Evolutionary conservation across 2,113 vertebrate species (phyloP), one percentile per base, ranked within the genome.

Genomic region (Eurystomus gularis): DNA sequence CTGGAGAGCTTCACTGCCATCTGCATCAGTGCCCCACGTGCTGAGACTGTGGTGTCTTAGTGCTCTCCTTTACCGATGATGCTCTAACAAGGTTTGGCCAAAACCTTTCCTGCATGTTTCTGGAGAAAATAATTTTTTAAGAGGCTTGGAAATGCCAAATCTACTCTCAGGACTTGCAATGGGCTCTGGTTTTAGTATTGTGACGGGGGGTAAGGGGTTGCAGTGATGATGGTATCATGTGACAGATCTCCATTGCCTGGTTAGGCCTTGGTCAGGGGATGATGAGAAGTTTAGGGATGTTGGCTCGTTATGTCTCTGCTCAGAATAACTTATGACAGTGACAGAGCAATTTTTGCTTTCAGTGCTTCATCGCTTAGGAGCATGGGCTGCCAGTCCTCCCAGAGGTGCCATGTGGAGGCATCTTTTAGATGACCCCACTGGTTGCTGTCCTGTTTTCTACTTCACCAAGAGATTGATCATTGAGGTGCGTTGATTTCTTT

Each of bases 131-230:
- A 73, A 79, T 35, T 44, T 42, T 76, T 37, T 93, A 49, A 78
- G 75, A 77, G 58, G 65, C 44, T 82, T 94, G 90, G 70, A 97
- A 94, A 91, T 75, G 83, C 21, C 82, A 17, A 65, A 52, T 76
- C 66, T 57, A 46, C 90, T 95, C 68, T 82, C 24, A 17, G 80
- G 51, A 55, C 40, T 72, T 81, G 52, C n/a, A 29, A 5, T 82
- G 66, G 62, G 16, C 52, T 64, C 46, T 73, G 58, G 17, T 33
- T 89, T 54, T 91, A 25, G 75, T 71, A 3, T 37, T 37, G 3
- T 42, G 57, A 23, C 49, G n/a, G 23, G 23, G 66, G 28, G 37
- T 24, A 58, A 23, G 44, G 64, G 51, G 13, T 20, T 71, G 86
- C 42, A 44, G 37, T 44, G 64, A 25, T 61, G 51, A 10, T 2